Evolutionary conservation across 2,888 invertebrate species (phyloP).

Genomic region (Dromius quadrimaculatus): DNA sequence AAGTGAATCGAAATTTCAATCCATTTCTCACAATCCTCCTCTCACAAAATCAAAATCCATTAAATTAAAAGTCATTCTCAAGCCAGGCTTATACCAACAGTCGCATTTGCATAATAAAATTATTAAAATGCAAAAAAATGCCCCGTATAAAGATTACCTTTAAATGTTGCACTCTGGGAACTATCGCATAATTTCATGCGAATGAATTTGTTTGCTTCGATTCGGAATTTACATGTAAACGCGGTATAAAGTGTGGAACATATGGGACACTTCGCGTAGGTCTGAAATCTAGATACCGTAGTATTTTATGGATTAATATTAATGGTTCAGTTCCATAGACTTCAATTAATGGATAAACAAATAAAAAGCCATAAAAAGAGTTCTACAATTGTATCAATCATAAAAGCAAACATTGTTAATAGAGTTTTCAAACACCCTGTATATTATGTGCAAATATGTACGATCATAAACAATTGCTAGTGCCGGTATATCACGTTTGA

Average conservation of each 20-base stretch:
- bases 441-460: conserved; percentile 22
- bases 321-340: no score
- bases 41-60: neutral
- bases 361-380: neutral
- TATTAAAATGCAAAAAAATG: conserved; percentile 48
- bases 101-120: conserved; percentile 47
- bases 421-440: neutral
- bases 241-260: conserved; percentile 20
- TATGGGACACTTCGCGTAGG: conserved; percentile 1
- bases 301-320: no score
- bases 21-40: neutral
- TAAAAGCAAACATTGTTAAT: conserved; percentile 6
- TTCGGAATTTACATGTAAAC: conserved; percentile 20
- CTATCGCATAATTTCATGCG: conserved; percentile 25
- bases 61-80: neutral
- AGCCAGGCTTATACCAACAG: no score
- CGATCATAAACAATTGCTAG: neutral
- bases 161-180: conserved; percentile 6
- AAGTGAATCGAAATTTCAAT: neutral
- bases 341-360: no score
- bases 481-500: conserved; percentile 24
- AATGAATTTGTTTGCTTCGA: conserved; percentile 23
- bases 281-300: no score
- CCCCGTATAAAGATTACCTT: conserved; percentile 17
- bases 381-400: conserved; percentile 6